Conservation (phyloP, 2,797 vertebrate genomes). For the Vipera latastei region DNA sequence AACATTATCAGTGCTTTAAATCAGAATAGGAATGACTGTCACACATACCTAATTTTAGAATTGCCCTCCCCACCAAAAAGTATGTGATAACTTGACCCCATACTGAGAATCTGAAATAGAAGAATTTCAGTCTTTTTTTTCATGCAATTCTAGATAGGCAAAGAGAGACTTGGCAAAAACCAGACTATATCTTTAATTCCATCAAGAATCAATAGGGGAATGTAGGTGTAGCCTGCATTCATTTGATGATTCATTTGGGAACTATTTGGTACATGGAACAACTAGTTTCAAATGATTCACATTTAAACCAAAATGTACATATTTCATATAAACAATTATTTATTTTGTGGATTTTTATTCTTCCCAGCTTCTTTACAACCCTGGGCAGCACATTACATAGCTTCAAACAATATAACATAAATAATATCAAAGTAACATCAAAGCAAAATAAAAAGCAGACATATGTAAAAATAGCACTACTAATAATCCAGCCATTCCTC, state of each 20-base stretch:
- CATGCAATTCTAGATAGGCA: not conserved
- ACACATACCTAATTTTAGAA: not conserved
- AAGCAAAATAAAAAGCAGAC: not conserved
- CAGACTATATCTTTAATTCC: not conserved
- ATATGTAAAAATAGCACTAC: not conserved
- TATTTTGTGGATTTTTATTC: not conserved
- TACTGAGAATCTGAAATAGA: not conserved
- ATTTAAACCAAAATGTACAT: not conserved
- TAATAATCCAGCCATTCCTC: not conserved
- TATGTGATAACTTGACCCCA: not conserved
- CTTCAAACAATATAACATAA: not conserved
- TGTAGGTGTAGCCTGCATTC: not conserved
- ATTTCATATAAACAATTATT: not conserved
- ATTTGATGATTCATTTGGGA: not conserved
- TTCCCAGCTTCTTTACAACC: not conserved
- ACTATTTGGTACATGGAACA: not conserved
- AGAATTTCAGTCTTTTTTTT: not conserved
- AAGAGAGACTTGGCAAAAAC: not conserved
- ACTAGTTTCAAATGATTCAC: not conserved
- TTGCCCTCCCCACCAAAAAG: not conserved
- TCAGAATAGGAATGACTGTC: not conserved
- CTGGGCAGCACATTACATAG: not conserved
- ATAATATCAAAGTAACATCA: not conserved
- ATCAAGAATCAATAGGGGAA: not conserved
- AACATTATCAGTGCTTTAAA: not conserved